These are phyloP conservation scores for Chinchilla lanigera DNA, from an alignment of 2,113 vertebrate species.

Conservation along the genomic window DNA sequence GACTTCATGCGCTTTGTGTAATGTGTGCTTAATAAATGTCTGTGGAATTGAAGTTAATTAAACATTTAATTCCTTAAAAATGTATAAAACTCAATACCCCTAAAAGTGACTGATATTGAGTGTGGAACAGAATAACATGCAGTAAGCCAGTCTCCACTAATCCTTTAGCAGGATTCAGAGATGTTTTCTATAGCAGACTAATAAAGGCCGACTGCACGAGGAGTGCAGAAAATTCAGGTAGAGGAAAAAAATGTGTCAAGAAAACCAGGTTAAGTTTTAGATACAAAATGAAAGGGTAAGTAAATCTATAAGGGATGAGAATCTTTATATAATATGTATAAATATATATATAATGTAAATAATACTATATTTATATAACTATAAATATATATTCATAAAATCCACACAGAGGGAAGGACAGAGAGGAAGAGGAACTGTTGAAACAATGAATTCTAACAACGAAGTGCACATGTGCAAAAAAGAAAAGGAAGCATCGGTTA, in stretches of 20 bases:
- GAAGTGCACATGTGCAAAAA: background rate
- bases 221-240: background rate
- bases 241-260: background rate
- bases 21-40: background rate
- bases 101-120: background rate
- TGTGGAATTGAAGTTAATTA: background rate
- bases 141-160: background rate
- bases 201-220: background rate
- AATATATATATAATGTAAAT: no score
- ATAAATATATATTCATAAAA: background rate
- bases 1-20: background rate
- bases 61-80: background rate
- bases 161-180: background rate
- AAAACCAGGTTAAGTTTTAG: background rate
- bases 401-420: background rate
- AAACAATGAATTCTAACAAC: slow-evolving; percentile 6
- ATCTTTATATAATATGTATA: background rate
- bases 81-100: background rate
- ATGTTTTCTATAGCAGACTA: background rate
- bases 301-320: background rate
- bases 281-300: background rate
- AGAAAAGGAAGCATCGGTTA: background rate
- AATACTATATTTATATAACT: background rate
- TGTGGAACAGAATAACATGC: background rate
- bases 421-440: background rate